phyloP scores from a whole-genome alignment of 2,113 vertebrate species.

The Azemiops feae region DNA sequence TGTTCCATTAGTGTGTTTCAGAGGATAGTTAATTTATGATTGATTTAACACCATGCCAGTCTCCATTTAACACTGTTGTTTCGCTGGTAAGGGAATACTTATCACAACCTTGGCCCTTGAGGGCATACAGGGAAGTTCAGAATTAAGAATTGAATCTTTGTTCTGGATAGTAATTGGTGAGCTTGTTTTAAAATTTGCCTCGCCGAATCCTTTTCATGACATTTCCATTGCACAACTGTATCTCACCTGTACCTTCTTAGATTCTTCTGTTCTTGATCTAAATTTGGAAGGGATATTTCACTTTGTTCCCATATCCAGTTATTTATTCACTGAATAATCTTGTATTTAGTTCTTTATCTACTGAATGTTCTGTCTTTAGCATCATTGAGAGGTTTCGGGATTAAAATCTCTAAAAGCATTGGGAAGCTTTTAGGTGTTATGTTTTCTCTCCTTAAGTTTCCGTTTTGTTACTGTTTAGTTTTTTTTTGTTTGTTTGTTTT shows the following conservation, averaged over 20 bases:
- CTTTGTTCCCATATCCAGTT: neutral
- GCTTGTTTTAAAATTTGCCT: neutral
- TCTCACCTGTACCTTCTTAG: neutral
- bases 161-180: neutral
- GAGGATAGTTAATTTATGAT: neutral
- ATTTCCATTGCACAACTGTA: neutral
- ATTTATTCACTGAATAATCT: neutral
- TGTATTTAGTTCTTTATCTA: neutral
- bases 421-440: neutral
- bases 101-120: neutral
- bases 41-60: neutral
- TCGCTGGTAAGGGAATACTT: slow-evolving; percentile 11
- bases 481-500: neutral
- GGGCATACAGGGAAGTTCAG: neutral
- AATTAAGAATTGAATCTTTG: neutral
- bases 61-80: neutral
- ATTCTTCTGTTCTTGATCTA: neutral
- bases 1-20: neutral
- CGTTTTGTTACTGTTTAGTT: neutral
- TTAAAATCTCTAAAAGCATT: neutral
- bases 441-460: neutral
- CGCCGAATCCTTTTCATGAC: neutral
- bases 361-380: neutral
- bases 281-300: neutral
- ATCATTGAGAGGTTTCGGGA: neutral